Evolutionary conservation across 2,113 vertebrate genomes (phyloP), one percentile per base, ranked within the genome.

Genomic region (Microcebus tavaratra): DNA sequence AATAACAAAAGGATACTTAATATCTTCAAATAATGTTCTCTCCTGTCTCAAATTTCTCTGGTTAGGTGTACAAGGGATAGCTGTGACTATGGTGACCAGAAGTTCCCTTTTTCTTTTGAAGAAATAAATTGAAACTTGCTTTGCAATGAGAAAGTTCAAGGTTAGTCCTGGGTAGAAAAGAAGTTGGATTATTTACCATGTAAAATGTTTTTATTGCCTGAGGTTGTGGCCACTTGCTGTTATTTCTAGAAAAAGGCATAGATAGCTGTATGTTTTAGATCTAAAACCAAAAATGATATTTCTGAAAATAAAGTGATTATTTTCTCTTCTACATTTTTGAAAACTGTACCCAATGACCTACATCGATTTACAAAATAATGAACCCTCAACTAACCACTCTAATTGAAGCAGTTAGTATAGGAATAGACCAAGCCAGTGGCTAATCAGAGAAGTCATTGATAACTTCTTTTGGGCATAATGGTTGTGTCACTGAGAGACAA

Each of bases 271-370:
- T 90, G 31, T 50, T 76, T 63, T 86, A n/a, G 31, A 85, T 59
- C 95, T 48, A 53, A 89, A 89, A 45, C 9, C 3, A 48, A 50
- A 97, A 79, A 42, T 57, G 5, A n/a, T 39, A 90, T 42, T 88
- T 95, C 29, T 84, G 20, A 90, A 89, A 90, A 72, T 82, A 90
- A 90, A 85, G 34, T 31, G 55, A 90, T 91, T 88, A 25, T 88
- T 75, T 94, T 81, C 29, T 75, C 10, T 42, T 72, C 29, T 90
- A 13, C 17, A 61, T 61, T 78, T 79, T 57, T 80, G 25, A 88
- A 92, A 63, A 84, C 4, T 88, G 8, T 84, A 63, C 68, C 2
- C 14, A 73, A 73, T 12, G 8, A 27, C 13, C 55, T 87, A 79
- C 53, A 11, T 14, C 55, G 61, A 87, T 48, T 87, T 83, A 87